These are phyloP conservation scores for Manis crassicaudata DNA, from an alignment of 2,797 vertebrate species.

Conservation along the genomic window DNA sequence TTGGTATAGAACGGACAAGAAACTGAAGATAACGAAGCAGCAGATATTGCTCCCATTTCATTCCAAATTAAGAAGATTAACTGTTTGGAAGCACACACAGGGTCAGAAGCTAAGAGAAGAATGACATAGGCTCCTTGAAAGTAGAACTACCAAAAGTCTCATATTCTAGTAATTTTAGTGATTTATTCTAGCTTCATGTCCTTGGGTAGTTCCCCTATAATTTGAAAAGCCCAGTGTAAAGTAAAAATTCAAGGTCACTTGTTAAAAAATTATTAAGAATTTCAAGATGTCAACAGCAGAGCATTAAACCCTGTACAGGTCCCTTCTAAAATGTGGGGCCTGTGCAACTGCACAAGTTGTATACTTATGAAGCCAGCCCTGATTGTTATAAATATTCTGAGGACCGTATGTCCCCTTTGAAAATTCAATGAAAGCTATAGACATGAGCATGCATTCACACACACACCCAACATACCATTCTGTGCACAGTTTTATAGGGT, in stretches of 20 bases:
- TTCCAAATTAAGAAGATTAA: conserved; percentile 28
- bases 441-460: background rate
- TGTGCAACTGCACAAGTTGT: background rate
- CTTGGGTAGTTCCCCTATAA: background rate
- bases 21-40: background rate
- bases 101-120: background rate
- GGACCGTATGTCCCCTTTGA: background rate
- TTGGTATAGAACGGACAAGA: background rate
- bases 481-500: background rate
- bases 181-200: background rate
- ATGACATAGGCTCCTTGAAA: background rate
- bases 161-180: background rate
- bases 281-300: conserved; percentile 18
- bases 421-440: conserved; percentile 7
- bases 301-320: background rate
- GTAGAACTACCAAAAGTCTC: background rate
- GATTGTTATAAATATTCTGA: background rate
- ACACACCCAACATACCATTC: background rate
- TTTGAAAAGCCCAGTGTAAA: background rate
- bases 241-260: background rate
- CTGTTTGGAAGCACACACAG: background rate
- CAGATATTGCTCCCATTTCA: background rate
- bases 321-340: background rate
- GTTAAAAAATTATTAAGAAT: conserved; percentile 33
- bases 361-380: background rate